These are phyloP conservation scores for Stegodyphus dumicola DNA, from an alignment of 1,140 invertebrate species.

Conservation along the genomic window DNA sequence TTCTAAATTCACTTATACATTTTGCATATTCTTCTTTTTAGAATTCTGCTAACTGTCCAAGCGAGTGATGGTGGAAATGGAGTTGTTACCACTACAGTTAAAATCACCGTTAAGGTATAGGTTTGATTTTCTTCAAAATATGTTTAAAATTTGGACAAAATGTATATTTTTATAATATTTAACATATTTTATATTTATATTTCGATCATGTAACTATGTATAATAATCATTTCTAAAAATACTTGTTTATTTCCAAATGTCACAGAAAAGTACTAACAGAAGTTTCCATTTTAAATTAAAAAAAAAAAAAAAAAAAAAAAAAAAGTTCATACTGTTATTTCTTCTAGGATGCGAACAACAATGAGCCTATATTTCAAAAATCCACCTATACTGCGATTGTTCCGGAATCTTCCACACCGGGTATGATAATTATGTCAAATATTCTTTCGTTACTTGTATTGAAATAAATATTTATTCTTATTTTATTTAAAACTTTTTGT, in stretches of 20 bases:
- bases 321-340: neutral
- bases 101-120: slow-evolving; percentile 78
- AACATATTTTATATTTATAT: neutral
- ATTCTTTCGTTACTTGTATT: neutral
- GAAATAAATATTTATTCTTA: neutral
- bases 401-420: slow-evolving; percentile 82
- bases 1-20: too few relatives aligned
- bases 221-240: too few relatives aligned
- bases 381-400: slow-evolving; percentile 85
- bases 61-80: slow-evolving; percentile 62
- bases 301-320: too few relatives aligned
- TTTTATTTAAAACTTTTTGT: neutral
- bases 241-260: too few relatives aligned
- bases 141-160: neutral
- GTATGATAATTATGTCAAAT: slow-evolving; percentile 1
- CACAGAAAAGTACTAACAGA: too few relatives aligned
- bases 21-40: neutral
- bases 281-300: too few relatives aligned
- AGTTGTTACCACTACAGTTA: slow-evolving; percentile 57
- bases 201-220: neutral
- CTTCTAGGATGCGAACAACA: slow-evolving; percentile 87
- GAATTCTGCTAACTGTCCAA: slow-evolving; percentile 61
- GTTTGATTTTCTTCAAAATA: too few relatives aligned
- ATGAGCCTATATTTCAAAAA: slow-evolving; percentile 82
- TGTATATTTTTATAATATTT: neutral